These are phyloP conservation scores for Vidua chalybeata DNA, from an alignment of 2,113 vertebrate species.

Conservation along the genomic window DNA sequence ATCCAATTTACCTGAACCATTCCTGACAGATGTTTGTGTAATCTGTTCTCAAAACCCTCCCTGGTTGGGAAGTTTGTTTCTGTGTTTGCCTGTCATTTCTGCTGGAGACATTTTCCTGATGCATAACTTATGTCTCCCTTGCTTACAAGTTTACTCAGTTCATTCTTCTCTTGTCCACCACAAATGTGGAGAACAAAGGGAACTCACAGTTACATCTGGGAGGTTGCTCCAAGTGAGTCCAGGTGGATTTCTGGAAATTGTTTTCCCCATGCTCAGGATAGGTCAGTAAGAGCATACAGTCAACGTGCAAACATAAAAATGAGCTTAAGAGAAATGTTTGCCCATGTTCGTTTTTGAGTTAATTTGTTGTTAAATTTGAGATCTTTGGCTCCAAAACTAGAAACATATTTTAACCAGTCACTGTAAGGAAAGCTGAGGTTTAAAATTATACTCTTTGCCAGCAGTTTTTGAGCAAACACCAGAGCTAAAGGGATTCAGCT, in stretches of 20 bases:
- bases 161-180: not conserved
- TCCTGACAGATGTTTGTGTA: not conserved
- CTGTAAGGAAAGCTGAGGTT: not conserved
- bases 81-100: not conserved
- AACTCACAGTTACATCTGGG: not conserved
- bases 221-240: not conserved
- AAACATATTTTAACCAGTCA: not conserved
- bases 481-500: not conserved
- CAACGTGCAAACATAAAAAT: not conserved
- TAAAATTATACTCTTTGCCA: not conserved
- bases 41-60: not conserved
- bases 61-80: not conserved
- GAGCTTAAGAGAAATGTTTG: not conserved
- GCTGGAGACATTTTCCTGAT: not conserved
- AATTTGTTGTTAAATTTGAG: not conserved
- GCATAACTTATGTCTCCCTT: not conserved
- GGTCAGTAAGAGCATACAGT: not conserved
- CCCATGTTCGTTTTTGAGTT: not conserved
- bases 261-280: not conserved
- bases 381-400: not conserved
- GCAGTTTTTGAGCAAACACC: not conserved
- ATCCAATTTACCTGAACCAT: not conserved
- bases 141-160: not conserved
- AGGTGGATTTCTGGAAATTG: not conserved
- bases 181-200: not conserved